A percentile compares a stretch with the other conserved stretches of the same genome.
phyloP scores from a whole-genome alignment of 2,113 vertebrate species.

The Orcinus orca region DNA sequence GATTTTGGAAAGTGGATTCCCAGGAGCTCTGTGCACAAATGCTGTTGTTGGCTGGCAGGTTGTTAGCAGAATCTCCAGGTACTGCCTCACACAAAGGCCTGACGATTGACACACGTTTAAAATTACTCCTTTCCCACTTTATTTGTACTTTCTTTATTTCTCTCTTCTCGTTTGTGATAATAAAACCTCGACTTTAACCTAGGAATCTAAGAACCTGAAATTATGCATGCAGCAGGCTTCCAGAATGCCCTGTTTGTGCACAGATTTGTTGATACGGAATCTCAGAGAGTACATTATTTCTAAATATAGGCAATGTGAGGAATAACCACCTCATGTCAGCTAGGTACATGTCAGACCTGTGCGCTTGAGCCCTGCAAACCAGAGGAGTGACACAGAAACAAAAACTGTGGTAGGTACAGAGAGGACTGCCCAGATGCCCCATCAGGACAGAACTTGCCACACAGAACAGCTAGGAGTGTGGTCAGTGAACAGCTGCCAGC shows the following conservation, averaged over 20 bases:
- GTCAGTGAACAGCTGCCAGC: not conserved
- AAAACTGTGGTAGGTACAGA: not conserved
- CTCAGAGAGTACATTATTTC: not conserved
- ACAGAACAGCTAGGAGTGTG: not conserved
- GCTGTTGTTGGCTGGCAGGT: slow-evolving; percentile 56
- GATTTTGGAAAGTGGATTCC: slow-evolving; percentile 40
- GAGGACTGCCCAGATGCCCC: no score
- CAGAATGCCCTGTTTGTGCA: not conserved
- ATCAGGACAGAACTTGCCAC: not conserved
- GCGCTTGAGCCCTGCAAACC: not conserved
- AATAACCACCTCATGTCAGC: not conserved
- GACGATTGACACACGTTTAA: not conserved
- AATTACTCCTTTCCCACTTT: not conserved
- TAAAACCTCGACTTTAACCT: not conserved
- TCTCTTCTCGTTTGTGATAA: not conserved
- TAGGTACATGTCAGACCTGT: not conserved
- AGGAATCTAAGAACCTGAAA: not conserved
- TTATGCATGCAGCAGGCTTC: not conserved
- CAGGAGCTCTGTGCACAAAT: slow-evolving; percentile 36
- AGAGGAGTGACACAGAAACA: not conserved
- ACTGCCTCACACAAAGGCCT: not conserved
- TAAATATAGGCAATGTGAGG: not conserved
- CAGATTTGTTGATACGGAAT: not conserved
- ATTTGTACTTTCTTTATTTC: not conserved
- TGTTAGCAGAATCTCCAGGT: not conserved